Evolutionary conservation across 2,888 invertebrate species (phyloP).

Genomic region (Drosophila kuntzei): DNA sequence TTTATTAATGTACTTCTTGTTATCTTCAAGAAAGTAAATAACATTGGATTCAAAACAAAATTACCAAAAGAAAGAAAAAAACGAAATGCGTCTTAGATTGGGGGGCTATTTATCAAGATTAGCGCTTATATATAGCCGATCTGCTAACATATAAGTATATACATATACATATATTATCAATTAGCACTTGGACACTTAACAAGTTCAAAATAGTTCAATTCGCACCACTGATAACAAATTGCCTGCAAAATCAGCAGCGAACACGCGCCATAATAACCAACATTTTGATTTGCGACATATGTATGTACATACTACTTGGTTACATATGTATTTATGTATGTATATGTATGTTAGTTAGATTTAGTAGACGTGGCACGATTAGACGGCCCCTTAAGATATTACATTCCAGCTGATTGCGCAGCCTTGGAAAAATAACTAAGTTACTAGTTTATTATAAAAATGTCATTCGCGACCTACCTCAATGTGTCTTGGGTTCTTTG

Average conservation of each 20-base stretch:
- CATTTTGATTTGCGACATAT: constrained; percentile 34
- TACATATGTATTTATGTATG: not conserved
- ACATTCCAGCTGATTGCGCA: not conserved
- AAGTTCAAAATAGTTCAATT: constrained; percentile 70
- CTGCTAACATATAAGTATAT: constrained; percentile 11
- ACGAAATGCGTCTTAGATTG: constrained; percentile 66
- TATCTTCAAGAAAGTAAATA: not conserved
- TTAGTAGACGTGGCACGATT: constrained; percentile 37
- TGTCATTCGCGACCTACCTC: constrained; percentile 52
- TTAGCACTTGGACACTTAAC: constrained; percentile 55
- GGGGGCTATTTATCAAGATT: constrained; percentile 30
- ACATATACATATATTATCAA: constrained; percentile 63
- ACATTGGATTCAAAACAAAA: constrained; percentile 20
- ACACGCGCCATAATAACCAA: constrained; percentile 48
- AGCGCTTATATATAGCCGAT: constrained; percentile 13
- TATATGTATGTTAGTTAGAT: too few species aligned
- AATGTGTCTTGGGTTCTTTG: constrained; percentile 23
- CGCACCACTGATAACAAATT: constrained; percentile 46
- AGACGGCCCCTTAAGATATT: constrained; percentile 20
- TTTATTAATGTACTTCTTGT: constrained; percentile 17
- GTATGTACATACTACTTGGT: constrained; percentile 6
- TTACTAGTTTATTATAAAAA: not conserved
- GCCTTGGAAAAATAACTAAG: constrained; percentile 21
- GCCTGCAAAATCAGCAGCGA: constrained; percentile 19
- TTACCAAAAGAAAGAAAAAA: constrained; percentile 23